phyloP scores from a whole-genome alignment of 1,140 invertebrate genomes.

The Halesus radiatus region DNA sequence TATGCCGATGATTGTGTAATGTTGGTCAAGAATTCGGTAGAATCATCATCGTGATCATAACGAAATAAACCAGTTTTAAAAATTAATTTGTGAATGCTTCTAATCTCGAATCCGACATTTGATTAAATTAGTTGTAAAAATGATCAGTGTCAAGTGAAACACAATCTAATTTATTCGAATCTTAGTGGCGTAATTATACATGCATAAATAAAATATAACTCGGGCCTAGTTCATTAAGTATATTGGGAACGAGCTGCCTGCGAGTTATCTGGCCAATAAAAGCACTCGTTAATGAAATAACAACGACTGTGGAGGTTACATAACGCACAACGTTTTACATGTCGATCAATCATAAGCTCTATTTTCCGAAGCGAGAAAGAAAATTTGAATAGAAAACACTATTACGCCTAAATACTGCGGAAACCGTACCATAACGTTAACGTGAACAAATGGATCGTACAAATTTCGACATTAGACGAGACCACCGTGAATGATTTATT shows the following conservation, averaged over 20 bases:
- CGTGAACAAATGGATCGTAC: not conserved
- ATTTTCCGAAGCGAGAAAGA: too few relatives aligned
- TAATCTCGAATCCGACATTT: not conserved
- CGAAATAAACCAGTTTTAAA: not conserved
- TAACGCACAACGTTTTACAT: too few relatives aligned
- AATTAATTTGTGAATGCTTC: not conserved
- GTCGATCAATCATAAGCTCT: too few relatives aligned
- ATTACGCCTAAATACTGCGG: not conserved
- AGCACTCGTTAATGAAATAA: too few relatives aligned
- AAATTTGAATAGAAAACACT: slow-evolving; percentile 12
- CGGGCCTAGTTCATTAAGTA: too few relatives aligned
- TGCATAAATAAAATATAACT: too few relatives aligned
- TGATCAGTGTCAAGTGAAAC: not conserved
- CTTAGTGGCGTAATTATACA: not conserved
- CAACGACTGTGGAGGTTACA: too few relatives aligned
- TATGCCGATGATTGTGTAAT: too few relatives aligned
- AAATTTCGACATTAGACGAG: slow-evolving; percentile 1
- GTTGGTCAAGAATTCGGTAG: too few relatives aligned
- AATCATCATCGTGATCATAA: too few relatives aligned
- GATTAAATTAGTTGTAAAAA: not conserved
- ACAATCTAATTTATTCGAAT: not conserved
- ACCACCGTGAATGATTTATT: slow-evolving; percentile 19
- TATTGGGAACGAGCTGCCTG: too few relatives aligned
- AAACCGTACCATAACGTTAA: slow-evolving; percentile 8
- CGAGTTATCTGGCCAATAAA: too few relatives aligned